A percentile compares a stretch with the other conserved stretches of the same genome.
Conservation (phyloP, 2,113 vertebrate species). For the Macheiramphus alcinus region DNA sequence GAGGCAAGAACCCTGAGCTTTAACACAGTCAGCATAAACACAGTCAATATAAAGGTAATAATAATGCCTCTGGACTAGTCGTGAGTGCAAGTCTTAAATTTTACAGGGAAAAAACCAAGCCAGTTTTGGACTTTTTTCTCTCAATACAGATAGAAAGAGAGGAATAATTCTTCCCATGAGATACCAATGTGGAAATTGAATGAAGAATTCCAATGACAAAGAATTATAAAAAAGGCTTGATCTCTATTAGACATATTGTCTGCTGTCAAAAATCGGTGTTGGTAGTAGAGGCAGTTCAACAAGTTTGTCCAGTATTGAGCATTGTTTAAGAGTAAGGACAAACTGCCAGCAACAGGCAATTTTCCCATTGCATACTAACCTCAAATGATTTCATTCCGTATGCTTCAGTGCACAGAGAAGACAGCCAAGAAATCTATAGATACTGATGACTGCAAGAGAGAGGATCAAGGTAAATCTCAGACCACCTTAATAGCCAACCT, state of each 20-base stretch:
- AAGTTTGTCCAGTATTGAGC: neutral
- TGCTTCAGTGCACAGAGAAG: neutral
- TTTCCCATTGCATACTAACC: neutral
- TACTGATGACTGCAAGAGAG: neutral
- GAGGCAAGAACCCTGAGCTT: neutral
- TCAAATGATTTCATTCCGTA: neutral
- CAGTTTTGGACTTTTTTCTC: neutral
- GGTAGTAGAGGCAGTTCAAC: neutral
- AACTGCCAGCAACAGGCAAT: neutral
- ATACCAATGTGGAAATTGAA: neutral
- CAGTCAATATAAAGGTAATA: neutral
- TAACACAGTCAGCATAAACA: neutral
- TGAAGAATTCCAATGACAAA: neutral
- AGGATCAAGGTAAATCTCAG: neutral
- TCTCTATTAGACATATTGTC: neutral
- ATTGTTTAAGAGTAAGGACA: neutral
- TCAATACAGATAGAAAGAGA: neutral
- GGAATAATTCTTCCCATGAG: neutral
- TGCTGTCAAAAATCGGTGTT: neutral
- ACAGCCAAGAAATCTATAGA: neutral
- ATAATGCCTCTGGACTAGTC: neutral
- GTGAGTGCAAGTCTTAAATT: neutral
- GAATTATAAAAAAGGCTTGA: neutral
- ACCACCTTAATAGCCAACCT: neutral
- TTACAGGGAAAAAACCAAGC: neutral